These are phyloP conservation scores for Neoitamus cyanurus DNA, from an alignment of 2,888 invertebrate genomes.

Conservation along the genomic window DNA sequence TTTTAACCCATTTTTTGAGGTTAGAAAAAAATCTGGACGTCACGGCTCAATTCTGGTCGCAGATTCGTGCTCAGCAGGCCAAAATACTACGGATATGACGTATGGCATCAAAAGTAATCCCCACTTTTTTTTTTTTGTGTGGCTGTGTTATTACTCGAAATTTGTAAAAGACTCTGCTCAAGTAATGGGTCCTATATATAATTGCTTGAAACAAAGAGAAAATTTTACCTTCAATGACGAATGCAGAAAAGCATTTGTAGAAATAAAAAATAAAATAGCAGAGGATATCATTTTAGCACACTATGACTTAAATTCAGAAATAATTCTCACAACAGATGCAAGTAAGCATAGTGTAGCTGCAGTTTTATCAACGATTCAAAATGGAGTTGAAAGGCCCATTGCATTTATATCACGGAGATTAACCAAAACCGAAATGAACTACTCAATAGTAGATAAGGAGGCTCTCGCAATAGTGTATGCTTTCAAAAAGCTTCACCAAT, in stretches of 20 bases:
- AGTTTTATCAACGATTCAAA: conserved; percentile 27
- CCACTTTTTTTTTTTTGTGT: no score
- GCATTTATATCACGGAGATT: conserved; percentile 45
- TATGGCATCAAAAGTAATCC: no score
- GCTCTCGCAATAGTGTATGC: background rate
- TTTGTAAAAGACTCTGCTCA: conserved; percentile 58
- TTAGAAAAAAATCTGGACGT: no score
- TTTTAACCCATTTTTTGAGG: no score
- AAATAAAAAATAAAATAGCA: conserved; percentile 55
- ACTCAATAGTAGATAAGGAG: conserved; percentile 14
- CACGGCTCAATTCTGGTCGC: no score
- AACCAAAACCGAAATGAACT: background rate
- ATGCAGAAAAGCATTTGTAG: conserved; percentile 57
- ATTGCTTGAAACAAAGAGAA: conserved; percentile 50
- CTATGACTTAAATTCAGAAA: conserved; percentile 47
- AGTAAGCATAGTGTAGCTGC: conserved; percentile 47
- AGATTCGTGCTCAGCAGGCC: no score
- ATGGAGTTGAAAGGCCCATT: conserved; percentile 29
- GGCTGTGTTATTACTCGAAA: conserved; percentile 61
- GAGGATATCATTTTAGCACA: conserved; percentile 51
- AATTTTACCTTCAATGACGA: conserved; percentile 56
- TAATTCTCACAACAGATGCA: conserved; percentile 54
- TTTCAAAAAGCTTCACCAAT: background rate
- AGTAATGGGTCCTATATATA: conserved; percentile 57
- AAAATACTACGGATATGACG: no score